Evolutionary conservation across 2,113 vertebrate genomes (phyloP).

Genomic region (Mormyrus lacerda): DNA sequence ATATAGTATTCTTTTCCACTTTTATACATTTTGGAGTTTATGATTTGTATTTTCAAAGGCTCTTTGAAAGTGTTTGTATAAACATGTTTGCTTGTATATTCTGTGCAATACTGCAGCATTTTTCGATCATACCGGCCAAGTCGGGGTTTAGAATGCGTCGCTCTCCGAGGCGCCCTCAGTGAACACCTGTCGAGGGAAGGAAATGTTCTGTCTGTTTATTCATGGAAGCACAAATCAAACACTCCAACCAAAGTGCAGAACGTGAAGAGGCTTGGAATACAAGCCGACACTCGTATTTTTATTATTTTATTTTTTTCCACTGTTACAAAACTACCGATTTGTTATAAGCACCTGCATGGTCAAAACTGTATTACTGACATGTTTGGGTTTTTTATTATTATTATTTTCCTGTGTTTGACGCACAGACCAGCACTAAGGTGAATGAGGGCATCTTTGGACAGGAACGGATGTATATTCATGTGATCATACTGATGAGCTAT

Average conservation of each 20-base stretch:
- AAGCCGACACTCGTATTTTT: background rate
- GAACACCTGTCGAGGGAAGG: background rate
- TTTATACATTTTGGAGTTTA: slow-evolving; percentile 54
- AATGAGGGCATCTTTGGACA: background rate
- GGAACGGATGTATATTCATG: background rate
- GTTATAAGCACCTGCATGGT: slow-evolving; percentile 34
- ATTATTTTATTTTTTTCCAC: background rate
- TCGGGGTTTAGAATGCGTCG: background rate
- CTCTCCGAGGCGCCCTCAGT: background rate
- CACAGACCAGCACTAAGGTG: slow-evolving; percentile 25
- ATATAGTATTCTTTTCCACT: slow-evolving; percentile 45
- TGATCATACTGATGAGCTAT: background rate
- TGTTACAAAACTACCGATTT: slow-evolving; percentile 14
- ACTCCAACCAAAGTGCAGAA: background rate
- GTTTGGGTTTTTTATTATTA: slow-evolving; percentile 1
- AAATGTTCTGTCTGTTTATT: slow-evolving; percentile 6
- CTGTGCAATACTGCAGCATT: slow-evolving; percentile 27
- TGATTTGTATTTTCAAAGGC: background rate
- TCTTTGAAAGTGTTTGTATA: slow-evolving; percentile 29
- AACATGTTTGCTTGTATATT: slow-evolving; percentile 29
- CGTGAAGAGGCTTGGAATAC: background rate
- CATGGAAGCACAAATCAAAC: background rate
- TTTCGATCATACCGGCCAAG: slow-evolving; percentile 40
- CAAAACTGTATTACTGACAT: background rate
- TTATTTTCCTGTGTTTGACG: slow-evolving; percentile 25